Conservation (phyloP, 92 coral and sea anemone genomes). For the Epizoanthus fatuus region DNA sequence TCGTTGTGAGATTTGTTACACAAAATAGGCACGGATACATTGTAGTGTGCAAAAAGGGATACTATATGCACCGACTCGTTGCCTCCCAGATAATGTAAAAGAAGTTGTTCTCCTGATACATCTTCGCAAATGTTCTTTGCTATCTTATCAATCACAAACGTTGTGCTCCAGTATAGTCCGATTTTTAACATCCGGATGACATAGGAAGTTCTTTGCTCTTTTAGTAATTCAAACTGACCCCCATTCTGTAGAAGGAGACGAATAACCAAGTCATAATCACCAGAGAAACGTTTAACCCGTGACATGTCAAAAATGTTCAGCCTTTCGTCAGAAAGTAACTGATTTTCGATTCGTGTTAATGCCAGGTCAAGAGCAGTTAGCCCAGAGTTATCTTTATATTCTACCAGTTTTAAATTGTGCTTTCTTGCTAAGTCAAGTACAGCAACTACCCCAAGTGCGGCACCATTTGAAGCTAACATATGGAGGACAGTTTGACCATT, state of each 20-base stretch:
- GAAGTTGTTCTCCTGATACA: background rate
- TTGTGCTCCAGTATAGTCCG: background rate
- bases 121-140: background rate
- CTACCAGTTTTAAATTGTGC: background rate
- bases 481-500: background rate
- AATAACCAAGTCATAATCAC: constrained; percentile 1
- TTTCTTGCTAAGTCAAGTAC: background rate
- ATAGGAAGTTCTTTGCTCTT: background rate
- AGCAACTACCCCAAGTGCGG: background rate
- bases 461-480: background rate
- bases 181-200: background rate
- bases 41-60: background rate
- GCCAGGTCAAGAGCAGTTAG: constrained; percentile 3
- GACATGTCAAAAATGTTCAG: background rate
- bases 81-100: background rate
- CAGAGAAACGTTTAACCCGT: background rate
- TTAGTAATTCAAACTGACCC: background rate
- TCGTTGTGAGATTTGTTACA: background rate
- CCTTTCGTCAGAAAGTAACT: background rate
- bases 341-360: background rate
- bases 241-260: background rate
- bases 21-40: background rate
- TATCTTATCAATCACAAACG: background rate
- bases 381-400: background rate
- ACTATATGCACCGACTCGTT: background rate